Conservation (phyloP, 1,140 invertebrate species). For the Habropoda laboriosa region DNA sequence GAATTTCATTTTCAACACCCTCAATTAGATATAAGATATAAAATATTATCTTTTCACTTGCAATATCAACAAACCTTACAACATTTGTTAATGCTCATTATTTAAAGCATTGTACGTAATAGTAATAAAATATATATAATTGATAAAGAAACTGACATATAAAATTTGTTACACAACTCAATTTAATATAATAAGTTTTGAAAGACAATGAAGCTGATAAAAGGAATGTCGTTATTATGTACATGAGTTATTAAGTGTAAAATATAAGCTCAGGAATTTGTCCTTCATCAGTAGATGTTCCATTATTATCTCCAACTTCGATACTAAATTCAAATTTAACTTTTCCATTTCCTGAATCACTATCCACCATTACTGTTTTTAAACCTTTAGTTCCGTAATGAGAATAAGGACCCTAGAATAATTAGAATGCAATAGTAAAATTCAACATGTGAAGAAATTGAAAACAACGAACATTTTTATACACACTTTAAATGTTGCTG, state of each 20-base stretch:
- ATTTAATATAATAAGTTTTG: constrained; percentile 48
- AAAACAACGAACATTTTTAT: constrained; percentile 10
- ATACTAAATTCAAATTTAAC: constrained; percentile 94
- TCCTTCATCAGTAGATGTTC: constrained; percentile 94
- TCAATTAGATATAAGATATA: constrained; percentile 8
- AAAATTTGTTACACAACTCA: constrained; percentile 35
- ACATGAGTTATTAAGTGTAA: constrained; percentile 81
- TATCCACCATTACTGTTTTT: constrained; percentile 89
- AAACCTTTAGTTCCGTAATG: constrained; percentile 93
- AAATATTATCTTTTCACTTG: constrained; percentile 15
- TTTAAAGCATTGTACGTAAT: constrained; percentile 30
- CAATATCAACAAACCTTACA: neutral
- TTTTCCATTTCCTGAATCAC: constrained; percentile 86
- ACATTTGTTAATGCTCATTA: constrained; percentile 2
- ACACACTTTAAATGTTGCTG: constrained; percentile 89
- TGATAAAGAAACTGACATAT: constrained; percentile 56
- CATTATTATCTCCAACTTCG: constrained; percentile 94
- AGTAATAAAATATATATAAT: constrained; percentile 57
- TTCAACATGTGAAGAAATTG: neutral
- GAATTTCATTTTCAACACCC: constrained; percentile 22
- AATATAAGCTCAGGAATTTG: constrained; percentile 96
- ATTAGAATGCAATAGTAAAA: constrained; percentile 11
- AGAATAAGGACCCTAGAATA: constrained; percentile 91
- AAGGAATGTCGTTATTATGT: constrained; percentile 58
- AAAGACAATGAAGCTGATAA: constrained; percentile 45